Conservation (phyloP, 2,797 vertebrate genomes). For the Pristis pectinata region DNA sequence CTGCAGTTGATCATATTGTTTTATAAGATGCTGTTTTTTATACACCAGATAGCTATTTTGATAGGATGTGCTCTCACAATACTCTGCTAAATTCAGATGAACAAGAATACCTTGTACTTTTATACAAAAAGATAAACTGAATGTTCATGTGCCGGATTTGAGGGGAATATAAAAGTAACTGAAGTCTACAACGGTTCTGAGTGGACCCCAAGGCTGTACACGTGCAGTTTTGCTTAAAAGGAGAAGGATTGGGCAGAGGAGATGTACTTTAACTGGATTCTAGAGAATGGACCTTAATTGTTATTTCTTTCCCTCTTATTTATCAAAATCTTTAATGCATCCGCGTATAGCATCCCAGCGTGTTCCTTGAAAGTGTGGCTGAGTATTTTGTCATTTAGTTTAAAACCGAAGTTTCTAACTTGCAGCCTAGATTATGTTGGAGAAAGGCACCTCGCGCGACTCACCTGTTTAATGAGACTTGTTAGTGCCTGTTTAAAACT, state of each 20-base stretch:
- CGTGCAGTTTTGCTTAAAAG: neutral
- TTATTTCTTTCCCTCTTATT: neutral
- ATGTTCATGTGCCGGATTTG: conserved; percentile 57
- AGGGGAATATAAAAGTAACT: conserved; percentile 52
- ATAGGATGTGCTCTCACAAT: conserved; percentile 66
- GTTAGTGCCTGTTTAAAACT: neutral
- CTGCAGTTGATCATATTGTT: conserved; percentile 73
- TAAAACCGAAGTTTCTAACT: no score
- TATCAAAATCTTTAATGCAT: neutral
- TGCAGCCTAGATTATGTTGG: neutral
- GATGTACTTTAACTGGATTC: neutral
- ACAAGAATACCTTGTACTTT: conserved; percentile 68
- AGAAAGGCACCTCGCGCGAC: neutral
- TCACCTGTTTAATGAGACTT: neutral
- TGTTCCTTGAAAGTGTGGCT: neutral
- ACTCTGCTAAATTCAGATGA: conserved; percentile 65
- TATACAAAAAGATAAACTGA: conserved; percentile 50
- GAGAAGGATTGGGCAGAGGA: neutral
- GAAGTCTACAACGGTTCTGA: neutral
- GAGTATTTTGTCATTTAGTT: neutral
- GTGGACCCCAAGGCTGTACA: neutral
- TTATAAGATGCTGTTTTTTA: conserved; percentile 68
- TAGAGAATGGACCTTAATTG: neutral
- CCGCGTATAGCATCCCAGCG: neutral
- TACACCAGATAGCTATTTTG: conserved; percentile 70